phyloP scores from a whole-genome alignment of 2,113 vertebrate species.

The Rattus rattus region DNA sequence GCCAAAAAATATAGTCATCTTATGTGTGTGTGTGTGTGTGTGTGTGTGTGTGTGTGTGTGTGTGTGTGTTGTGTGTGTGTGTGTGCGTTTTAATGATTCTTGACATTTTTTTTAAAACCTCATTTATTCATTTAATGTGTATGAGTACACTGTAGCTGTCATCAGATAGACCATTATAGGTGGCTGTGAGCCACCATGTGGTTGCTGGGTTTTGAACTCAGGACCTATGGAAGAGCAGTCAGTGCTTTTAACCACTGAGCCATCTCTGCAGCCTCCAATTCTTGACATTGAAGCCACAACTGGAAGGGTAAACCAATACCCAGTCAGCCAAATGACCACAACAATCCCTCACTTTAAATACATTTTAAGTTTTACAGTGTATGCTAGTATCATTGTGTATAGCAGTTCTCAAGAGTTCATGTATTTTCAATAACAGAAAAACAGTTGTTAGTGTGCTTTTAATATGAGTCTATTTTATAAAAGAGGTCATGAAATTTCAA shows the following conservation, averaged over 20 bases:
- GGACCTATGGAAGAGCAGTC: too few relatives aligned
- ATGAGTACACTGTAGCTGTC: too few relatives aligned
- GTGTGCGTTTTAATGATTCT: background rate
- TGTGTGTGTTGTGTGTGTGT: background rate
- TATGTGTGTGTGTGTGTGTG: background rate
- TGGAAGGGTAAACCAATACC: background rate
- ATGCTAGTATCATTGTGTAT: background rate
- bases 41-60: background rate
- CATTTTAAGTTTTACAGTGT: background rate
- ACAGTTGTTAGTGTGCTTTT: background rate
- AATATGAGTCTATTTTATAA: background rate
- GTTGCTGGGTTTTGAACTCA: too few relatives aligned
- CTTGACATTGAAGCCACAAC: background rate
- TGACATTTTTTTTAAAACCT: too few relatives aligned
- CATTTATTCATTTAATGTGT: too few relatives aligned
- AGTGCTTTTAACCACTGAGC: too few relatives aligned
- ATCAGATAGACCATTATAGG: too few relatives aligned
- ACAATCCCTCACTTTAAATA: background rate
- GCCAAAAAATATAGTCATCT: background rate
- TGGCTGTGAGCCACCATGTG: too few relatives aligned
- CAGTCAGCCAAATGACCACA: background rate
- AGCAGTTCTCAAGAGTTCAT: background rate
- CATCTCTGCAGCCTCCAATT: too few relatives aligned
- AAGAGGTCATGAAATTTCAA: background rate
- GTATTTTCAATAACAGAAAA: background rate